phyloP scores from a whole-genome alignment of 2,888 invertebrate species.

The Xanthostigma xanthostigma region DNA sequence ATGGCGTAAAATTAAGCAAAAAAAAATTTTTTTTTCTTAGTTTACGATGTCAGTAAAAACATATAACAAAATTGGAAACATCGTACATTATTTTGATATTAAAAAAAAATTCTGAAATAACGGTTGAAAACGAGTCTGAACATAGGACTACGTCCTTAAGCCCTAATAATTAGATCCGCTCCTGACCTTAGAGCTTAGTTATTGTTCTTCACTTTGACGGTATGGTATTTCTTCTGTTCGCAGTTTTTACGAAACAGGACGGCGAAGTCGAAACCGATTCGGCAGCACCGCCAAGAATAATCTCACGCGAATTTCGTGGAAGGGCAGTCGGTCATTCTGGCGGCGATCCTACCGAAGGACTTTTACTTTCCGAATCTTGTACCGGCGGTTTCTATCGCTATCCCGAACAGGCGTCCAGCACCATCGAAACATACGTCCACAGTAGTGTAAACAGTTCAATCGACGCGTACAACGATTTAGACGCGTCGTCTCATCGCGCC shows the following conservation, averaged over 20 bases:
- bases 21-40: too few species aligned
- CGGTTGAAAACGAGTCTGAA: too few species aligned
- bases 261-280: slow-evolving; percentile 48
- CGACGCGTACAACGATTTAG: slow-evolving; percentile 11
- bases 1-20: too few species aligned
- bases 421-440: slow-evolving; percentile 23
- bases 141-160: too few species aligned
- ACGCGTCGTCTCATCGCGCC: slow-evolving; percentile 10
- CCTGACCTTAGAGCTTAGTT: too few species aligned
- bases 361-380: slow-evolving; percentile 13
- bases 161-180: too few species aligned
- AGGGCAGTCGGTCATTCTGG: slow-evolving; percentile 28
- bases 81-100: too few species aligned
- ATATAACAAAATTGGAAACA: too few species aligned
- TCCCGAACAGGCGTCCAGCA: slow-evolving; percentile 14
- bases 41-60: too few species aligned
- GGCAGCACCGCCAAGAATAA: slow-evolving; percentile 28
- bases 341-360: slow-evolving; percentile 12
- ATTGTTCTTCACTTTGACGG: too few species aligned
- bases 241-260: slow-evolving; percentile 47
- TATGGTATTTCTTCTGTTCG: slow-evolving; percentile 10
- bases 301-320: slow-evolving; percentile 24
- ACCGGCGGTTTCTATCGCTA: slow-evolving; percentile 5
- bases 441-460: slow-evolving; percentile 18
- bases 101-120: too few species aligned